Conservation (phyloP, 2,113 vertebrate genomes). For the Sphaerodactylus townsendi region DNA sequence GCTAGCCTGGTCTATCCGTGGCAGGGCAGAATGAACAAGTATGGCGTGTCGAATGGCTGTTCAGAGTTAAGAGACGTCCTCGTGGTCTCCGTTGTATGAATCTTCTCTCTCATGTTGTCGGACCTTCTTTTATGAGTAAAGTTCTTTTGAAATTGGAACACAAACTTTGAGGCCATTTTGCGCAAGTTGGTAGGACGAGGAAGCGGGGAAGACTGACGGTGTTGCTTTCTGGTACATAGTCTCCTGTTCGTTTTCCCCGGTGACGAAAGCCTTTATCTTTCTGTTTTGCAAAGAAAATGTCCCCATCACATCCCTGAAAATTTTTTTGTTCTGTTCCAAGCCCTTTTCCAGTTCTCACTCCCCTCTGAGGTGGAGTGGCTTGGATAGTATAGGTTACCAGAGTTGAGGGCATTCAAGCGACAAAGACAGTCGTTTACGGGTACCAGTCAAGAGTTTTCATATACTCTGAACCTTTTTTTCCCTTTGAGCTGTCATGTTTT, state of each 20-base stretch:
- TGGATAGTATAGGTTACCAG: neutral
- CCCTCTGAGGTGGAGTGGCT: neutral
- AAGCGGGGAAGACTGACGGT: neutral
- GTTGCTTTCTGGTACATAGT: neutral
- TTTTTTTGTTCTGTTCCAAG: neutral
- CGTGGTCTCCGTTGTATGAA: neutral
- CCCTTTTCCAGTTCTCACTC: neutral
- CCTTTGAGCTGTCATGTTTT: too few species aligned
- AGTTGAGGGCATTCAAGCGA: neutral
- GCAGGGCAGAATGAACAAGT: too few species aligned
- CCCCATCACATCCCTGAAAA: neutral
- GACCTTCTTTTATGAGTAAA: neutral
- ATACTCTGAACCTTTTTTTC: neutral
- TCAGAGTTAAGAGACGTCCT: too few species aligned
- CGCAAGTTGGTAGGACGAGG: neutral
- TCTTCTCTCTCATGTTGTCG: neutral
- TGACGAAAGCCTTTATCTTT: too few species aligned
- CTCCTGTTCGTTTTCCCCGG: neutral
- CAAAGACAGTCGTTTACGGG: too few species aligned
- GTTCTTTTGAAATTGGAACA: neutral
- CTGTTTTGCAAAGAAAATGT: neutral
- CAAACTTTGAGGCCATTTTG: neutral
- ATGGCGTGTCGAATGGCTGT: neutral
- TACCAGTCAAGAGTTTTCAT: too few species aligned
- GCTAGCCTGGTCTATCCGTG: too few species aligned